Conservation (phyloP, 1,140 invertebrate genomes). For the Chironomus tepperi region DNA sequence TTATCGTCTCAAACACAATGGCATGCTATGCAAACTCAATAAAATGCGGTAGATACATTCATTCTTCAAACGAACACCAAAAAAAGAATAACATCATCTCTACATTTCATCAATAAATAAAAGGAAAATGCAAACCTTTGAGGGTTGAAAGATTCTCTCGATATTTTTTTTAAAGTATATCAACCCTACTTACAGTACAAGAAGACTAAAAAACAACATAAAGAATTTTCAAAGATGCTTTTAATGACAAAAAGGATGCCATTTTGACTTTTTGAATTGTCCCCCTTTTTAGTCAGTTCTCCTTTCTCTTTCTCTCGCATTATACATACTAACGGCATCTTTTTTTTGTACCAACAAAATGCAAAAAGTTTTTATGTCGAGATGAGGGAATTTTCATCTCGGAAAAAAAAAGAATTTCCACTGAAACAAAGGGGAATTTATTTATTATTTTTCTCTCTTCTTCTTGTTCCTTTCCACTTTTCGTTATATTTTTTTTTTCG, state of each 20-base stretch:
- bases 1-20: too few species aligned
- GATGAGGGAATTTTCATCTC: constrained; percentile 6
- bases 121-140: too few species aligned
- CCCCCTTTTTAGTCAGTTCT: neutral
- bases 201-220: neutral
- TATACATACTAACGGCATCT: neutral
- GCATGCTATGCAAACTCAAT: too few species aligned
- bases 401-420: too few species aligned
- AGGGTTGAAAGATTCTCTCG: too few species aligned
- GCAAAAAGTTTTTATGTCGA: constrained; percentile 3
- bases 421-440: constrained; percentile 12
- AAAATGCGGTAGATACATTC: too few species aligned
- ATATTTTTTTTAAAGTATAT: constrained; percentile 10
- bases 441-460: neutral
- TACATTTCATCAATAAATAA: too few species aligned
- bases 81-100: too few species aligned
- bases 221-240: constrained; percentile 14
- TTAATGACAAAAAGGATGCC: constrained; percentile 12
- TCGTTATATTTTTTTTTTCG: too few species aligned
- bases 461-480: neutral
- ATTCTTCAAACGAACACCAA: too few species aligned
- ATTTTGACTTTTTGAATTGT: neutral
- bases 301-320: neutral
- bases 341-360: neutral
- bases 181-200: neutral